These are phyloP conservation scores for Mustela nigripes DNA, from an alignment of 2,113 vertebrate species.

Conservation along the genomic window DNA sequence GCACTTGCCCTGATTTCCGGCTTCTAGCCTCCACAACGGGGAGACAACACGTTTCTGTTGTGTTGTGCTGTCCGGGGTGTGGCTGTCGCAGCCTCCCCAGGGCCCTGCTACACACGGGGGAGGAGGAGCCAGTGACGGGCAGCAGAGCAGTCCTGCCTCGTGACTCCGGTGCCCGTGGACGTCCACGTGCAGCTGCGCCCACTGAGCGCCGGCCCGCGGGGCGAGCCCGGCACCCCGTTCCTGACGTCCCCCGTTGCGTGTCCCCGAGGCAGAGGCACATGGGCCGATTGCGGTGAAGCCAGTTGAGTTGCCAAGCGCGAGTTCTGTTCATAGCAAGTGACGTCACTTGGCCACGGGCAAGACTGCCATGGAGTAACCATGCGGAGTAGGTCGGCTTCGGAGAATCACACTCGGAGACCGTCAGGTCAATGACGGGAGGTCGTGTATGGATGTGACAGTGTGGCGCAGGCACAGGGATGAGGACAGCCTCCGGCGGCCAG, in stretches of 20 bases:
- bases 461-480: background rate
- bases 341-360: rapidly evolving
- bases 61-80: rapidly evolving
- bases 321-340: background rate
- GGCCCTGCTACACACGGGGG: rapidly evolving
- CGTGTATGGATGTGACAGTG: rapidly evolving
- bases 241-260: rapidly evolving
- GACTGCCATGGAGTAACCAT: background rate
- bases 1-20: background rate
- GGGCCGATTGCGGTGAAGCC: background rate
- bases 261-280: too few species aligned
- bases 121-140: rapidly evolving
- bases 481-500: background rate
- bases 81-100: rapidly evolving
- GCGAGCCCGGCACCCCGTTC: background rate
- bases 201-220: rapidly evolving
- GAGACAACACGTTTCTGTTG: background rate
- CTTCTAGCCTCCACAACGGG: background rate
- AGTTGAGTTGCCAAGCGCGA: background rate
- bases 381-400: background rate
- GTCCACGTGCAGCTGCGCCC: rapidly evolving
- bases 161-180: rapidly evolving
- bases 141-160: background rate
- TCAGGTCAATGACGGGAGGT: rapidly evolving
- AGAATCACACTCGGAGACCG: rapidly evolving